Evolutionary conservation across 1,140 invertebrate genomes (phyloP), one percentile per base, ranked within the genome.

Genomic region (Ditylenchus dipsaci): DNA sequence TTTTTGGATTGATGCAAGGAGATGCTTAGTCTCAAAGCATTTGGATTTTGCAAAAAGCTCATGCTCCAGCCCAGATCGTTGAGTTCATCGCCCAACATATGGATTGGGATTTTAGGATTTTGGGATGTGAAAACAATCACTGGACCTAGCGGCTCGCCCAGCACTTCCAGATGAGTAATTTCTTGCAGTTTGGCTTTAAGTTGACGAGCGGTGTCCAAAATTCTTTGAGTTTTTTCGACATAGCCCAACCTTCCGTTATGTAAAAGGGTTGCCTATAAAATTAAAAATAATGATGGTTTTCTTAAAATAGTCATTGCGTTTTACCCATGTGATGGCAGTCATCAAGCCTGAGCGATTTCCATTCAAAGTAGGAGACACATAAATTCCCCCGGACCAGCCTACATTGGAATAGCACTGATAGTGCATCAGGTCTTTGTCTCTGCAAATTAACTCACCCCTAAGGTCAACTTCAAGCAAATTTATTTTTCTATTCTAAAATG

Each of bases 291-390:
- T 38, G 3, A 38, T 11, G n/a, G 33, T 38, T 11, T 5, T 3
- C 33, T 5, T 38, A 38, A 38, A 38, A 38, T 5, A 38, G 33
- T 7, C 23, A 38, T 5, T 5, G 11, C 3, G 33, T 7, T 17
- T 53, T 5, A 76, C 77, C 78, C 78, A 80, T n/a, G 78, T 77
- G 15, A 76, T 49, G 3, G 78, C 78, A n/a, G 82, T 58, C 7
- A 77, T 56, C 19, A 63, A 66, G 26, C 78, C 78, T 7, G 81
- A 68, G 21, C 76, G 29, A 57, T 43, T 56, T 26, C 69, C 76
- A 23, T 59, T 65, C 43, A 80, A 45, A 17, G 78, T 82, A 8
- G 68, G 76, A 29, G 73, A 73, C 5, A 53, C 45, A 26, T 79
- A 80, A 43, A 77, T 63, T 1, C 78, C 78, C 1, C 73, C 78